phyloP scores from a whole-genome alignment of 2,113 vertebrate genomes.

The Alexandromys fortis region DNA sequence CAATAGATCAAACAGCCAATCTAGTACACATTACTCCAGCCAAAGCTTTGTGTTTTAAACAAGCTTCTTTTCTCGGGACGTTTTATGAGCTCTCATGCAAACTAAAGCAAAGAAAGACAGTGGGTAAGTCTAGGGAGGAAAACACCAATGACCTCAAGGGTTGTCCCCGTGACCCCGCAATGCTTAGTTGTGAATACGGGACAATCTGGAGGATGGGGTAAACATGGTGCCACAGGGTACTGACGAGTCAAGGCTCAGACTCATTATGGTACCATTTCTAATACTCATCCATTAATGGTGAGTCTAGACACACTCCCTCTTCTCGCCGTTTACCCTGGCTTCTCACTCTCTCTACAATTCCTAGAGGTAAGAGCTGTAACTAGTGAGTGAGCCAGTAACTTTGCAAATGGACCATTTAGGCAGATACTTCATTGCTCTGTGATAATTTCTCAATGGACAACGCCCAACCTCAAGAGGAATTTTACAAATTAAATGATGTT shows the following conservation, averaged over 20 bases:
- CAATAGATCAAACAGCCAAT: conserved; percentile 85
- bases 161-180: neutral
- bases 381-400: neutral
- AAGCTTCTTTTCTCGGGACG: neutral
- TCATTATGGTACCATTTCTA: neutral
- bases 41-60: conserved; percentile 76
- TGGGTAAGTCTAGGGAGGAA: neutral
- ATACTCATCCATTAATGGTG: neutral
- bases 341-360: neutral
- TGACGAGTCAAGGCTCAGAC: neutral
- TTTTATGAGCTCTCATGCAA: conserved; percentile 46
- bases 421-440: neutral
- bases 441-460: neutral
- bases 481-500: conserved; percentile 25
- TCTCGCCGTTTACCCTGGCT: neutral
- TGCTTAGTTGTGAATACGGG: neutral
- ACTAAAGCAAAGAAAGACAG: conserved; percentile 31
- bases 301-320: neutral
- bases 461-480: neutral
- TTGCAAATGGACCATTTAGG: neutral
- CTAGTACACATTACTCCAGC: conserved; percentile 82
- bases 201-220: neutral
- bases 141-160: neutral
- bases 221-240: neutral
- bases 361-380: neutral